Percentiles rank a stretch among this genome's conserved stretches.
Evolutionary conservation across 1,140 invertebrate genomes (phyloP).

Genomic region (Ephestia elutella): DNA sequence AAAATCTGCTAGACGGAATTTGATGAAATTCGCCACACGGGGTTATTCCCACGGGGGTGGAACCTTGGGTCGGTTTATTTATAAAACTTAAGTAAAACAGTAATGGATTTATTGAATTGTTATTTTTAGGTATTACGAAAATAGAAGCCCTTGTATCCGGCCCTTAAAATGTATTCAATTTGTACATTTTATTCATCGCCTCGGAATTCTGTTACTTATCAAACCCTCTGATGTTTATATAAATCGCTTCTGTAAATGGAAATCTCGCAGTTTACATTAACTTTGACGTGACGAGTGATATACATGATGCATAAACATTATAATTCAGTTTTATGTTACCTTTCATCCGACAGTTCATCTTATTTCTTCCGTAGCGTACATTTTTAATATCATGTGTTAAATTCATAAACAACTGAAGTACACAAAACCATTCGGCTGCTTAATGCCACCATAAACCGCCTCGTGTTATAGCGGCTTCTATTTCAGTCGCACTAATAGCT

Average conservation of each 20-base stretch:
- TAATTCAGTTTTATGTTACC: background rate
- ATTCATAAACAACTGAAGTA: constrained; percentile 15
- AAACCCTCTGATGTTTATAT: background rate
- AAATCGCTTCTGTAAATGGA: background rate
- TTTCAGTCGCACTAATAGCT: constrained; percentile 30
- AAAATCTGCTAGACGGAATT: no score
- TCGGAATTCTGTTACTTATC: background rate
- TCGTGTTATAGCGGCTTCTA: constrained; percentile 33
- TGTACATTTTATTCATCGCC: no score
- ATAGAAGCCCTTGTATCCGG: no score
- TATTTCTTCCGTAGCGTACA: background rate
- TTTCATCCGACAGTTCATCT: background rate
- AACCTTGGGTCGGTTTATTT: no score
- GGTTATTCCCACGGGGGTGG: no score
- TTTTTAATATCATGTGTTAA: constrained; percentile 12
- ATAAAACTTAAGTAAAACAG: no score
- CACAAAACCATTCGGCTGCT: constrained; percentile 25
- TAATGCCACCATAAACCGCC: constrained; percentile 41
- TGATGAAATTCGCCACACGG: no score
- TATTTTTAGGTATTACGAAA: no score
- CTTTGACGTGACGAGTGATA: background rate
- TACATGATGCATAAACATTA: background rate
- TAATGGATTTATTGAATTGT: no score
- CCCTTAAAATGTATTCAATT: no score
- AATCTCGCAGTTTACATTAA: background rate